Conservation (phyloP, 2,113 vertebrate genomes). For the Gobio gobio region DNA sequence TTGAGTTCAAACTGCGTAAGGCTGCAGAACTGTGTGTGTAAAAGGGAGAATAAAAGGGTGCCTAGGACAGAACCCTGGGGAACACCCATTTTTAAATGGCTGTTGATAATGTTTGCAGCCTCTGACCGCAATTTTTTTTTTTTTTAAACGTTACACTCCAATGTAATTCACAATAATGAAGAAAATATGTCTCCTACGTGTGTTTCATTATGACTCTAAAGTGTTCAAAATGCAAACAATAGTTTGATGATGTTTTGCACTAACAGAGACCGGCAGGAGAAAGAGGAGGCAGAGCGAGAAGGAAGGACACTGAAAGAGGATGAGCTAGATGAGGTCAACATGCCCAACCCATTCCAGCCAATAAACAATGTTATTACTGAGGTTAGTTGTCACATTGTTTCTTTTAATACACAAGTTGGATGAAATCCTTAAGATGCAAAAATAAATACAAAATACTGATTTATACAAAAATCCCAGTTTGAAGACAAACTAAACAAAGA, state of each 20-base stretch:
- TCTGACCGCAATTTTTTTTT: neutral
- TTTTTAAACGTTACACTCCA: neutral
- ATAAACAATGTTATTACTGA: slow-evolving; percentile 82
- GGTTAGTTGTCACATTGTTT: slow-evolving; percentile 68
- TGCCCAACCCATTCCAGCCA: slow-evolving; percentile 87
- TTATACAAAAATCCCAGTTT: slow-evolving; percentile 71
- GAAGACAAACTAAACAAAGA: slow-evolving; percentile 77
- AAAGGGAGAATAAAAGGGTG: neutral
- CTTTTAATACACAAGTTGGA: neutral
- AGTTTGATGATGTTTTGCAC: neutral
- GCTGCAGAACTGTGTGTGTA: neutral
- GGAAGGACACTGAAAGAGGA: slow-evolving; percentile 72
- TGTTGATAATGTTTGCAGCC: neutral
- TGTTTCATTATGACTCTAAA: neutral
- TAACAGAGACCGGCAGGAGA: slow-evolving; percentile 78
- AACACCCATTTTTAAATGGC: neutral
- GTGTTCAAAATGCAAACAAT: neutral
- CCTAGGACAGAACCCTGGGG: neutral
- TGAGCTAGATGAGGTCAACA: slow-evolving; percentile 70
- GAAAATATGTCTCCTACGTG: neutral
- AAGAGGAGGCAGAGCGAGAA: slow-evolving; percentile 78
- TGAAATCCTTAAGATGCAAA: neutral
- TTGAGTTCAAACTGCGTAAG: neutral
- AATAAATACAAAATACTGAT: no score
- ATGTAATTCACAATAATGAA: neutral